Percentiles rank a stretch among this genome's conserved stretches.
phyloP scores from a whole-genome alignment of 2,797 vertebrate species.

The Vespertilio murinus region DNA sequence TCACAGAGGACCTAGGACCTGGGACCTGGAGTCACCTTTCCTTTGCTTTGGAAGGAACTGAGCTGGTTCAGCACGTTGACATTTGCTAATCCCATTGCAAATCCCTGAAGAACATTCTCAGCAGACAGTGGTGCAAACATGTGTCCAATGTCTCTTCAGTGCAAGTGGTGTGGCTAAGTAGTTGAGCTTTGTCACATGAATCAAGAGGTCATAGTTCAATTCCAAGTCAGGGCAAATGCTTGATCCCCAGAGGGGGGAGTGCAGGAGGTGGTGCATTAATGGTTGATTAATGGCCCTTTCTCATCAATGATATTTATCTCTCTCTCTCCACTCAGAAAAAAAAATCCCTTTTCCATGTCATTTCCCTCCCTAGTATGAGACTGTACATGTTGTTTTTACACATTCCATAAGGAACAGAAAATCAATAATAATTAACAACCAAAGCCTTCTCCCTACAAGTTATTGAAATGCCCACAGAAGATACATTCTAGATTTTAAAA shows the following conservation, averaged over 20 bases:
- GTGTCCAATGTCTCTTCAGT: not conserved
- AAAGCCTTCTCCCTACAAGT: not conserved
- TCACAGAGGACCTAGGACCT: not conserved
- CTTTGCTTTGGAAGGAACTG: not conserved
- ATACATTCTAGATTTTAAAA: not conserved
- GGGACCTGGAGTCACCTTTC: not conserved
- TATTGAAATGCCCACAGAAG: not conserved
- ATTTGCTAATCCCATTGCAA: not conserved
- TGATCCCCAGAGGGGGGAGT: too few species aligned
- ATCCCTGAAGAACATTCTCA: not conserved
- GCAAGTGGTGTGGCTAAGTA: too few species aligned
- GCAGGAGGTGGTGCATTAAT: too few species aligned
- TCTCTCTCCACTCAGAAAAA: too few species aligned
- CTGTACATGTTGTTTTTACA: not conserved
- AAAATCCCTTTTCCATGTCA: not conserved
- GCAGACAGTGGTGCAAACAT: not conserved
- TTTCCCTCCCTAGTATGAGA: not conserved
- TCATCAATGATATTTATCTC: too few species aligned
- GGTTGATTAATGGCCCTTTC: too few species aligned
- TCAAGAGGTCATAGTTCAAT: too few species aligned
- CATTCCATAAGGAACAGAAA: not conserved
- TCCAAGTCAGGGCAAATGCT: too few species aligned
- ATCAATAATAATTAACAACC: not conserved
- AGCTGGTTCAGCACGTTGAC: not conserved
- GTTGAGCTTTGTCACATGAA: too few species aligned